Conservation (phyloP, 2,888 invertebrate genomes). For the Papilio protenor region DNA sequence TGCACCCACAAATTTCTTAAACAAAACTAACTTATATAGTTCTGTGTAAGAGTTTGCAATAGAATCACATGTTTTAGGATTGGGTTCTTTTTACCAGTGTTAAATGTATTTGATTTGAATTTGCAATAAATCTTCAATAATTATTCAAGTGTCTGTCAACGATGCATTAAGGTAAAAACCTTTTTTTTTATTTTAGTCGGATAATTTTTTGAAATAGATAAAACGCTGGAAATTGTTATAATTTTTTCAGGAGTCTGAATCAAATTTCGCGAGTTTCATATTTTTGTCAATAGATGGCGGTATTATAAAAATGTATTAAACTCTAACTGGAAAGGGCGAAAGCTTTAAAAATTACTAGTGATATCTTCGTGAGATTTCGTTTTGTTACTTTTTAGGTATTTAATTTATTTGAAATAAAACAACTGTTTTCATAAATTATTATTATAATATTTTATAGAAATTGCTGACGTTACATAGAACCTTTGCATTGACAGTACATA, state of each 20-base stretch:
- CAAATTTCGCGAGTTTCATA: not conserved
- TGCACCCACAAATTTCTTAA: constrained; percentile 44
- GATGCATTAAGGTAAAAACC: not conserved
- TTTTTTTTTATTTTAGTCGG: not conserved
- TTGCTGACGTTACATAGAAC: constrained; percentile 16
- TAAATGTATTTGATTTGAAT: not conserved
- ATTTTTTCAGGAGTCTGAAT: not conserved
- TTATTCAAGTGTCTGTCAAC: not conserved
- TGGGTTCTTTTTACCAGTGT: not conserved
- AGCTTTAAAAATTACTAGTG: not conserved
- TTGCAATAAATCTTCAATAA: not conserved
- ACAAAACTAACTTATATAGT: not conserved
- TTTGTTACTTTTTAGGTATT: not conserved
- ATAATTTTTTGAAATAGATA: not conserved
- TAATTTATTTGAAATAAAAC: constrained; percentile 4
- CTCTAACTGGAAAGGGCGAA: not conserved
- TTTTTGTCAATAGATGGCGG: constrained; percentile 1
- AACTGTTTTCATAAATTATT: constrained; percentile 22
- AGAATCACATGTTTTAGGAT: constrained; percentile 4
- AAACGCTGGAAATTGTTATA: not conserved
- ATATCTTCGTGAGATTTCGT: no score
- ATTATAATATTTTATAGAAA: constrained; percentile 34
- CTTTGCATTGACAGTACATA: constrained; percentile 12
- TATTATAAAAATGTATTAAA: not conserved
- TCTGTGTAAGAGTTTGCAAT: not conserved